A percentile compares a stretch with the other conserved stretches of the same genome.
These are phyloP conservation scores for Drosophila seguyi DNA, from an alignment of 1,140 invertebrate species.

Conservation along the genomic window DNA sequence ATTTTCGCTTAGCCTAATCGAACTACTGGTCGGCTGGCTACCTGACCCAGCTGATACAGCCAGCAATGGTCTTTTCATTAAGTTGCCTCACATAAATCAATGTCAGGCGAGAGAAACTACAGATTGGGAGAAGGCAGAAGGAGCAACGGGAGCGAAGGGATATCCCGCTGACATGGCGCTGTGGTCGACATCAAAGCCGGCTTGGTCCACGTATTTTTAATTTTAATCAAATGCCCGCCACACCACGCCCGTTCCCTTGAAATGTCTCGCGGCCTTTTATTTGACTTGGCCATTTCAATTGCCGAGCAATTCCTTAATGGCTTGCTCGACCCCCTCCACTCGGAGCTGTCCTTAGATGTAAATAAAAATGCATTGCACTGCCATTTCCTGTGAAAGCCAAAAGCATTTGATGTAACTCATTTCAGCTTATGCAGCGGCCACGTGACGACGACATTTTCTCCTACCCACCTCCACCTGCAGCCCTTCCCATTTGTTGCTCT, in stretches of 20 bases:
- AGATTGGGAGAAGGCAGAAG: not conserved
- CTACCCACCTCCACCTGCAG: not conserved
- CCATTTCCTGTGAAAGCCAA: conserved; percentile 75
- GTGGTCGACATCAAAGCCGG: conserved; percentile 65
- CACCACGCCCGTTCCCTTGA: conserved; percentile 4
- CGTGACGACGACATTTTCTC: conserved; percentile 51
- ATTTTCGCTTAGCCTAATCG: conserved; percentile 80
- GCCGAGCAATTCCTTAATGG: conserved; percentile 82
- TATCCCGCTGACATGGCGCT: conserved; percentile 33
- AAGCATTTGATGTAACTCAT: conserved; percentile 81
- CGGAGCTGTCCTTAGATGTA: conserved; percentile 52
- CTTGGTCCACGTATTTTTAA: conserved; percentile 55
- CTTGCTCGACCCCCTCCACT: conserved; percentile 31
- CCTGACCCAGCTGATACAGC: conserved; percentile 39
- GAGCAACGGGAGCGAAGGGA: conserved; percentile 15
- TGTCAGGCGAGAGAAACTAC: conserved; percentile 16
- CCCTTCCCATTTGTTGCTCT: conserved; percentile 23
- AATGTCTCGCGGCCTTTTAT: conserved; percentile 39
- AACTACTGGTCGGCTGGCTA: conserved; percentile 29
- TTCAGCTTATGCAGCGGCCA: conserved; percentile 70
- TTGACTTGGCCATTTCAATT: conserved; percentile 73
- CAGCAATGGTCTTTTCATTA: conserved; percentile 43
- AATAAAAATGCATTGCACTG: conserved; percentile 78
- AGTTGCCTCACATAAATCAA: conserved; percentile 43
- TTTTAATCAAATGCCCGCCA: conserved; percentile 76